Evolutionary conservation across 2,888 invertebrate species (phyloP).

Genomic region (Taphrorychus bicolor): DNA sequence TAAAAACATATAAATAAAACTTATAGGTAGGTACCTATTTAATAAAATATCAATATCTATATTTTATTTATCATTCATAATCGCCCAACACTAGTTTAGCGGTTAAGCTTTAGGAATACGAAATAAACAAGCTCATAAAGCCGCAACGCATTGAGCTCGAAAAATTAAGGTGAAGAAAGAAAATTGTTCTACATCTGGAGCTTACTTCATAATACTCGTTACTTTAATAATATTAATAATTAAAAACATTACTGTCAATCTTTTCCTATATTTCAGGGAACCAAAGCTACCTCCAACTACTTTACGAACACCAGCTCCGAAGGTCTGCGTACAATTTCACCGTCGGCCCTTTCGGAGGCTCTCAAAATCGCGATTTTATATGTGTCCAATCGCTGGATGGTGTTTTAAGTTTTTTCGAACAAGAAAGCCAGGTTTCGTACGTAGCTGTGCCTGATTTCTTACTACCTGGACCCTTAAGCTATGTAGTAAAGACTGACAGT

Average conservation of each 20-base stretch:
- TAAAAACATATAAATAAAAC: too few relatives aligned
- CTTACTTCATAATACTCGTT: too few relatives aligned
- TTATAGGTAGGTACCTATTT: too few relatives aligned
- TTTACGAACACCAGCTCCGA: slow-evolving; percentile 83
- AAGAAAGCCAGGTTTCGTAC: slow-evolving; percentile 87
- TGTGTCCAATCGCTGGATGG: slow-evolving; percentile 94
- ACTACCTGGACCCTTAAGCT: slow-evolving; percentile 85
- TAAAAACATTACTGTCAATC: neutral
- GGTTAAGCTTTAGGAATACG: too few relatives aligned
- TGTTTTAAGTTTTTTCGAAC: slow-evolving; percentile 88
- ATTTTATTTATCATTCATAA: too few relatives aligned
- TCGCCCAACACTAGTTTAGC: too few relatives aligned
- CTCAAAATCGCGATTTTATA: slow-evolving; percentile 83
- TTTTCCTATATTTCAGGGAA: slow-evolving; percentile 62
- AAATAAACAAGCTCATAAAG: too few relatives aligned
- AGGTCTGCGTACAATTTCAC: slow-evolving; percentile 80
- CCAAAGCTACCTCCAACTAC: slow-evolving; percentile 71
- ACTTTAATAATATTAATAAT: too few relatives aligned
- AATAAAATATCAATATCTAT: too few relatives aligned
- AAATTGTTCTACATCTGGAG: too few relatives aligned
- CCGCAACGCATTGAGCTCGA: too few relatives aligned
- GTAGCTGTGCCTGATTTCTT: slow-evolving; percentile 81
- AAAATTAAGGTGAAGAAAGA: too few relatives aligned
- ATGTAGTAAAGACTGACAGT: slow-evolving; percentile 81
- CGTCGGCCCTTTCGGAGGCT: slow-evolving; percentile 86